Conservation (phyloP, 1,140 invertebrate genomes). For the Hycleus cichorii region DNA sequence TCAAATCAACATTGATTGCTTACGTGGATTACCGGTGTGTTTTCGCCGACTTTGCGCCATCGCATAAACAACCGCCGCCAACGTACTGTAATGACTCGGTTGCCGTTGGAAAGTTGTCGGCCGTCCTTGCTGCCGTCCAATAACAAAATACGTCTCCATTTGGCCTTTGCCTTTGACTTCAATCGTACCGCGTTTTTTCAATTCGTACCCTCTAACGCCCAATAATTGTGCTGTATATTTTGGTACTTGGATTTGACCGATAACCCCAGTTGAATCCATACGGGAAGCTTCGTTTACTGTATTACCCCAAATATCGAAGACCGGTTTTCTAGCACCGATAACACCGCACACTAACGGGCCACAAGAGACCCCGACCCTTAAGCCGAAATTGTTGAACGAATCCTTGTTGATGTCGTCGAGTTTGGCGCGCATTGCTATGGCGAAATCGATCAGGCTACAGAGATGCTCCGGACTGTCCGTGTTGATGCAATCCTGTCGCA, state of each 20-base stretch:
- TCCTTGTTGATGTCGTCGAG: conserved; percentile 91
- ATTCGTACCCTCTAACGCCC: conserved; percentile 60
- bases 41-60: conserved; percentile 66
- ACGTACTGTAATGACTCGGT: conserved; percentile 64
- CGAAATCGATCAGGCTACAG: conserved; percentile 87
- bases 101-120: conserved; percentile 53
- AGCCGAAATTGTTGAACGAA: conserved; percentile 94
- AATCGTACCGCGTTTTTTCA: conserved; percentile 71
- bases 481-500: conserved; percentile 43
- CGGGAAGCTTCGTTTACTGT: conserved; percentile 92
- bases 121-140: conserved; percentile 51
- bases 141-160: conserved; percentile 90
- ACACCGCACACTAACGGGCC: conserved; percentile 94
- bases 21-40: conserved; percentile 47
- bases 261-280: conserved; percentile 85
- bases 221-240: conserved; percentile 75
- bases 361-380: conserved; percentile 87
- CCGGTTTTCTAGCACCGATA: conserved; percentile 93
- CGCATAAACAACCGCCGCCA: conserved; percentile 81
- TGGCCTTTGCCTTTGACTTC: conserved; percentile 91
- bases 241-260: conserved; percentile 83
- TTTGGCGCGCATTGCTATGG: conserved; percentile 82
- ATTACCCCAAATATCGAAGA: conserved; percentile 95
- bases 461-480: conserved; percentile 65
- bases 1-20: conserved; percentile 10